Evolutionary conservation across 2,797 vertebrate genomes (phyloP), one percentile per base, ranked within the genome.

Genomic region (Microctenopoma stevenorrisi): DNA sequence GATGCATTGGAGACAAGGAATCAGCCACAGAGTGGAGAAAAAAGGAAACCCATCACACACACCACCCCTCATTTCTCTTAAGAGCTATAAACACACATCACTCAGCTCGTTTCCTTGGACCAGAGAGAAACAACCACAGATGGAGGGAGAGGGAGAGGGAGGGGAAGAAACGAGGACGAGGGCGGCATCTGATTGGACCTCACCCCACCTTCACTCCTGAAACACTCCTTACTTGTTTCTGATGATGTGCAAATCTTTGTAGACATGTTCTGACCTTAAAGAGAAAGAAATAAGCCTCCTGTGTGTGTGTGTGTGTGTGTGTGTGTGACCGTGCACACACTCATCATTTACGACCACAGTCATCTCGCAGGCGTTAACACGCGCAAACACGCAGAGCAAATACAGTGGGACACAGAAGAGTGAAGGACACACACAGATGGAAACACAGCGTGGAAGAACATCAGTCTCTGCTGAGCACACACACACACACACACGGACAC

Each of bases 41-140:
- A 87, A 83, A 85, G 74, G 65, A 86, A 82, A 62, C 37, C 67
- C 59, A 79, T 88, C 79, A 83, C 28, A 75, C 54, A 76, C 81
- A 74, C 64, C 49, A 73, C 63, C 49, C 55, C 30, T 66, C 56
- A 48, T 74, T 80, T 79, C 68, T 81, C 71, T 74, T 64, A 74
- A 80, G 62, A 69, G 51, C 66, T 54, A 66, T 78, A 86, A 87
- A 89, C 79, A 85, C 61, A 68, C 64, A 78, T 79, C 57, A 61
- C 58, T 68, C 76, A 72, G 57, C 78, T 56, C 71, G 16, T 42
- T 58, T 38, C 49, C 22, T 16, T 40, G 30, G 38, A 38, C 15
- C 40, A 75, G 40, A 66, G 62, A 74, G 33, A 28, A 66, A 53
- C 63, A 67, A 40, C 3, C 14, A 60, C 0, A n/a, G 43, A 60